These are phyloP conservation scores for Stichodactyla mertensii DNA, from an alignment of 64 coral and sea anemone species.

Conservation along the genomic window DNA sequence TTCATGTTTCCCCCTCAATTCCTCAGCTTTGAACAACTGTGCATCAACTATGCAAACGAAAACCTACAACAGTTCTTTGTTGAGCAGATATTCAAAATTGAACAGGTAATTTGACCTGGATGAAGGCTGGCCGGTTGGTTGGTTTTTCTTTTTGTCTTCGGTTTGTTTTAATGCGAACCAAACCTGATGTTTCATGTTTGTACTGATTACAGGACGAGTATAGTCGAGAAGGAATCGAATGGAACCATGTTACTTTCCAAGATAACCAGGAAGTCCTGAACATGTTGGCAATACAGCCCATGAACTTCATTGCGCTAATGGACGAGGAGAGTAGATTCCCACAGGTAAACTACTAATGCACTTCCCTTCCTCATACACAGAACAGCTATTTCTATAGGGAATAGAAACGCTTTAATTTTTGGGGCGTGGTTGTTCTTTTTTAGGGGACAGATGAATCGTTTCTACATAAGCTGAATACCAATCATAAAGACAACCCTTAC, in stretches of 20 bases:
- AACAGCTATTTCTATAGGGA: too few relatives aligned
- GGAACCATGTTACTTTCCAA: conserved; percentile 71
- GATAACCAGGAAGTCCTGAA: conserved; percentile 86
- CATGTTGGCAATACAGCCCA: conserved; percentile 56
- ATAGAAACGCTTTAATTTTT: not conserved
- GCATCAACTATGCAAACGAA: conserved; percentile 89
- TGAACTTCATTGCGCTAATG: conserved; percentile 86
- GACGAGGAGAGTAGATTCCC: conserved; percentile 92
- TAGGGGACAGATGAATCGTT: conserved; percentile 84
- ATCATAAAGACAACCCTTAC: conserved; percentile 54
- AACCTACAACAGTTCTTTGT: conserved; percentile 88
- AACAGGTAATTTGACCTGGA: conserved; percentile 39
- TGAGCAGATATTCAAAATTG: conserved; percentile 86
- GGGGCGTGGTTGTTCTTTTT: not conserved
- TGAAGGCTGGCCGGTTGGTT: not conserved
- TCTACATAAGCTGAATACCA: conserved; percentile 54
- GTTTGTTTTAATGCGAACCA: not conserved
- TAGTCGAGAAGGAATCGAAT: conserved; percentile 72
- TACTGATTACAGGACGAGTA: conserved; percentile 53
- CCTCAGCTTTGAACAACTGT: conserved; percentile 66
- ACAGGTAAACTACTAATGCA: conserved; percentile 14
- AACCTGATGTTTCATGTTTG: not conserved
- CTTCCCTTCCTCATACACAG: too few relatives aligned
- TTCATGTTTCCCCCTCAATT: not conserved
- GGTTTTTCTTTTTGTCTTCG: not conserved